These are phyloP conservation scores for Syngnathus typhle DNA, from an alignment of 2,113 vertebrate species.

Conservation along the genomic window DNA sequence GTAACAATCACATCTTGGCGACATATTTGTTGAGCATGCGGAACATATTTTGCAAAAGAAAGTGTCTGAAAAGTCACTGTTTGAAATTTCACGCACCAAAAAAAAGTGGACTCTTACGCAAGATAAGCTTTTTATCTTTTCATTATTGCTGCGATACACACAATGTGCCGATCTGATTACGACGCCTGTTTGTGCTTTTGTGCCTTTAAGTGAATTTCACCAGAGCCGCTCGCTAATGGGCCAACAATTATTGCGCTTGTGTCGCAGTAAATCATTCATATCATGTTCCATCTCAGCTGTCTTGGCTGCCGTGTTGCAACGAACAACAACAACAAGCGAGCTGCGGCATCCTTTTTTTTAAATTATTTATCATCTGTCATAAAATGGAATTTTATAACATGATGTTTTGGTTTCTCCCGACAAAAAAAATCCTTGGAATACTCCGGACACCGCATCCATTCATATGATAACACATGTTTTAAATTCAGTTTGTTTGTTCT, in stretches of 20 bases:
- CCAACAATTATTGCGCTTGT: constrained; percentile 9
- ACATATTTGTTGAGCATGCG: background rate
- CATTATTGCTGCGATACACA: background rate
- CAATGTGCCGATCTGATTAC: background rate
- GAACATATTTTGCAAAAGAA: background rate
- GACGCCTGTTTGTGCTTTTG: background rate
- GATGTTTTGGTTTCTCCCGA: background rate
- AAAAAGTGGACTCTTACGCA: too few species aligned
- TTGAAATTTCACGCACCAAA: background rate
- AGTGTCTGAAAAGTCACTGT: too few species aligned
- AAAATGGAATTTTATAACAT: background rate
- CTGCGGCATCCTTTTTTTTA: background rate
- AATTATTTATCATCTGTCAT: background rate
- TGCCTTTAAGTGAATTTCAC: constrained; percentile 9
- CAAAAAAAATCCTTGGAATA: background rate
- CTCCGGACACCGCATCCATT: background rate
- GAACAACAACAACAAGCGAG: background rate
- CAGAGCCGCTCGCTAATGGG: constrained; percentile 9
- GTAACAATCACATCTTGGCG: background rate
- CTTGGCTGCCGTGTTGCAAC: constrained; percentile 2
- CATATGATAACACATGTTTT: background rate
- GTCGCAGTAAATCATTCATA: constrained; percentile 6
- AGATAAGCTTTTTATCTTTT: constrained; percentile 1
- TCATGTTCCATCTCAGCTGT: background rate
- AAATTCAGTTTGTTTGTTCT: constrained; percentile 4